Evolutionary conservation across 2,113 vertebrate species (phyloP).

Genomic region (Vireo altiloquus): DNA sequence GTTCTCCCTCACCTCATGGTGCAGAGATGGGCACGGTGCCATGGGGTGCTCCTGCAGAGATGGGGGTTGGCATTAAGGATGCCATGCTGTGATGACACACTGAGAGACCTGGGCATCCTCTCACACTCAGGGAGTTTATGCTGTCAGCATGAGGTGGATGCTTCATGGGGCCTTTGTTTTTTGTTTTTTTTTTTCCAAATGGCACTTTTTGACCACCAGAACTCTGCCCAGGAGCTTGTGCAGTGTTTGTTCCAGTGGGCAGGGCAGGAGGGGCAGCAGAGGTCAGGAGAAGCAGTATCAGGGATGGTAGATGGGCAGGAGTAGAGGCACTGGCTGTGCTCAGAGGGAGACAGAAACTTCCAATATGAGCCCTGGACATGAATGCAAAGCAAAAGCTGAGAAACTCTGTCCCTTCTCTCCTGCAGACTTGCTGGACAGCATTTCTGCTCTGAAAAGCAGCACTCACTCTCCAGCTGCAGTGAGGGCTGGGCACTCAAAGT

Average conservation of each 20-base stretch:
- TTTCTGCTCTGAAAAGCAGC: not conserved
- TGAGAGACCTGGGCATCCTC: not conserved
- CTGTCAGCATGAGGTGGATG: not conserved
- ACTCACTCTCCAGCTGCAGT: not conserved
- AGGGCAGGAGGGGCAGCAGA: not conserved
- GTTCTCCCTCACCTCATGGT: accelerated
- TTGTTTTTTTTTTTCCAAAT: not conserved
- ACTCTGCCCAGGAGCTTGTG: not conserved
- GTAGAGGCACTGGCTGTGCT: not conserved
- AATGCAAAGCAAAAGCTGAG: not conserved
- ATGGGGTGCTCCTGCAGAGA: not conserved
- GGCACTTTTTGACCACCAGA: not conserved
- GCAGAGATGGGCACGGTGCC: not conserved
- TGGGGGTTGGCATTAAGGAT: no score
- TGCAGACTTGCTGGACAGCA: not conserved
- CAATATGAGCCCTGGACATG: not conserved
- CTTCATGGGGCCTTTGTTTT: not conserved
- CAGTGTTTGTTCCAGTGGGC: not conserved
- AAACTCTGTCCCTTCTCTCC: not conserved
- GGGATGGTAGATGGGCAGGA: not conserved
- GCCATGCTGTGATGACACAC: accelerated
- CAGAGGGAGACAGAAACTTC: not conserved
- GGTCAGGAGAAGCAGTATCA: not conserved
- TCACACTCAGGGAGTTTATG: not conserved
- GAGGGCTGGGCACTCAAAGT: no score